Evolutionary conservation across 1,140 invertebrate genomes (phyloP).

Genomic region (Sycophila sp.): DNA sequence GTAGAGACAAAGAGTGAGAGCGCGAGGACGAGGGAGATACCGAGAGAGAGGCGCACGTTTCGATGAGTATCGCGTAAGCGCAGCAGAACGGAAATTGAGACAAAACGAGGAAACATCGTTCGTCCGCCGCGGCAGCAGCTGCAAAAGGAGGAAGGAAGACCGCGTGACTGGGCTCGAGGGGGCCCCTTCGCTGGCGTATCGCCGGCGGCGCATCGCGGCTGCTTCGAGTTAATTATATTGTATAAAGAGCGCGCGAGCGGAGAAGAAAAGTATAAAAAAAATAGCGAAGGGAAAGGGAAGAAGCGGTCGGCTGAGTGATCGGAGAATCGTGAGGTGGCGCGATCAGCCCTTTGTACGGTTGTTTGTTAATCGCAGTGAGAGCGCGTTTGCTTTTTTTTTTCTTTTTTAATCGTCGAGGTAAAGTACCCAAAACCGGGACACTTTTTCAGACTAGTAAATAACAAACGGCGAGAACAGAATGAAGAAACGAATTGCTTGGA

Average conservation of each 20-base stretch:
- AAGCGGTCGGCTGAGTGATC: conserved; percentile 13
- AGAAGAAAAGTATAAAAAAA: not conserved
- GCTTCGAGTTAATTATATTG: conserved; percentile 20
- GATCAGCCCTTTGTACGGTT: too few species aligned
- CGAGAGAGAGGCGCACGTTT: conserved; percentile 7
- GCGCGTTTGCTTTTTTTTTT: too few species aligned
- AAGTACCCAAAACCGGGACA: too few species aligned
- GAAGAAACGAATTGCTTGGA: too few species aligned
- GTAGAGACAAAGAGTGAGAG: conserved; percentile 1
- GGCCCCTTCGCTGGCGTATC: conserved; percentile 21
- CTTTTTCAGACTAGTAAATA: too few species aligned
- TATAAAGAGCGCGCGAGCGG: not conserved
- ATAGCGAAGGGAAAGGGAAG: not conserved
- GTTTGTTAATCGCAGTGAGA: conserved; percentile 14
- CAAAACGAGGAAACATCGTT: conserved; percentile 33
- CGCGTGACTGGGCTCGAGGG: conserved; percentile 30
- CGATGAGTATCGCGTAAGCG: conserved; percentile 32
- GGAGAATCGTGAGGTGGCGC: too few species aligned
- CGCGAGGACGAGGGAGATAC: not conserved
- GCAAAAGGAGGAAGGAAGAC: conserved; percentile 1
- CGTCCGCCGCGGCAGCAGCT: not conserved
- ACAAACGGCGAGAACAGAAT: too few species aligned
- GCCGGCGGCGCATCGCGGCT: conserved; percentile 9
- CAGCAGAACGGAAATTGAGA: conserved; percentile 35
- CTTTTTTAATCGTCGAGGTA: too few species aligned